These are phyloP conservation scores for Polydrusus pterygomalis DNA, from an alignment of 2,888 invertebrate genomes.

Conservation along the genomic window DNA sequence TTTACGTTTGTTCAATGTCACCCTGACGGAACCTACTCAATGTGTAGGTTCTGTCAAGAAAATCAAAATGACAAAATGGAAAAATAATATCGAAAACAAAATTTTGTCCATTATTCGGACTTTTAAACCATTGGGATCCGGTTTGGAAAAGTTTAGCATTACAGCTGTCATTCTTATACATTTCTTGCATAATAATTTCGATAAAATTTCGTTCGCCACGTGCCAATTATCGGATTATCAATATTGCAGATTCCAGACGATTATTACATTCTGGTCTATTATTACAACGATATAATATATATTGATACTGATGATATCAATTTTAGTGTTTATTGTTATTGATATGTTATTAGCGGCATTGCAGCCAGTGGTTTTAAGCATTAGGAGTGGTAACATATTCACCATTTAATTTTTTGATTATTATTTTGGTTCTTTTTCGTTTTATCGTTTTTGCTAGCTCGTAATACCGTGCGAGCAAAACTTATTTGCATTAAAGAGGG, in stretches of 20 bases:
- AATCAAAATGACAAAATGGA: too few relatives aligned
- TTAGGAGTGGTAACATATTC: too few relatives aligned
- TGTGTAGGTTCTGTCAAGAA: too few relatives aligned
- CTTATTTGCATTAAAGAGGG: too few relatives aligned
- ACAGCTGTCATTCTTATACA: constrained; percentile 36
- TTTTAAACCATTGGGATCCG: constrained; percentile 24
- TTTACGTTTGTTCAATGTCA: too few relatives aligned
- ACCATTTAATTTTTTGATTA: too few relatives aligned
- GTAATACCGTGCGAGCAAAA: too few relatives aligned
- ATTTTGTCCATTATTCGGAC: background rate
- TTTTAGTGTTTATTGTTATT: constrained; percentile 13
- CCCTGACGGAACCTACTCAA: too few relatives aligned
- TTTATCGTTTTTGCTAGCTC: too few relatives aligned
- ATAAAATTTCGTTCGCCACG: constrained; percentile 10
- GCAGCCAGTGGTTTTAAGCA: too few relatives aligned
- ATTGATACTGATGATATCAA: constrained; percentile 31
- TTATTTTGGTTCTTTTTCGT: too few relatives aligned
- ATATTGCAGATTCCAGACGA: constrained; percentile 8
- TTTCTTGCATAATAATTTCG: constrained; percentile 39
- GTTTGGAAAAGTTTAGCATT: constrained; percentile 5
- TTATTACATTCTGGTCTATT: constrained; percentile 24
- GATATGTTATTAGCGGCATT: constrained; percentile 2
- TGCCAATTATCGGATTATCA: constrained; percentile 40
- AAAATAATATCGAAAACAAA: too few relatives aligned
- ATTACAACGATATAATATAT: constrained; percentile 18